Evolutionary conservation across 2,797 vertebrate species (phyloP).

Genomic region (Macrochelys suwanniensis): DNA sequence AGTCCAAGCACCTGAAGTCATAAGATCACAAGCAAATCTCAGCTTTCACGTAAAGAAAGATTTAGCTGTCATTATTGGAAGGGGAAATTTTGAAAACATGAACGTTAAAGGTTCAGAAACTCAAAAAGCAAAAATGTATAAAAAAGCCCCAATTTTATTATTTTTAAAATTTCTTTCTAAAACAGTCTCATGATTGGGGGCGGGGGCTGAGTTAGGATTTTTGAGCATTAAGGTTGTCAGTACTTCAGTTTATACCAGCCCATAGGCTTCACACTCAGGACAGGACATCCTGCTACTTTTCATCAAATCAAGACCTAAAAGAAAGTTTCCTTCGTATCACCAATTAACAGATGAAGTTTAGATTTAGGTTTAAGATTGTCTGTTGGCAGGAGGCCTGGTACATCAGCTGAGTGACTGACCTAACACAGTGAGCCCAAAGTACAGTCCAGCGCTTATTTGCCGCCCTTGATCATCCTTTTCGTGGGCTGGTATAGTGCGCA

Average conservation of each 20-base stretch:
- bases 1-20: not conserved
- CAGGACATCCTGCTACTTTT: conserved; percentile 21
- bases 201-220: not conserved
- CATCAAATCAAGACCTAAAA: conserved; percentile 22
- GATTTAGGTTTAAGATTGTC: conserved; percentile 53
- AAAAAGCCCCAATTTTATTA: not conserved
- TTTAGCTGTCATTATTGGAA: not conserved
- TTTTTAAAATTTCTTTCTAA: not conserved
- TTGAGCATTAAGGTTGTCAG: not conserved
- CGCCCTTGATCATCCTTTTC: conserved; percentile 48
- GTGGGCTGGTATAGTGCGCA: not conserved
- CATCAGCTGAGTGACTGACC: conserved; percentile 47
- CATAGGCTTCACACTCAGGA: not conserved
- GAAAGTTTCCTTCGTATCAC: conserved; percentile 34
- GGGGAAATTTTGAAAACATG: not conserved
- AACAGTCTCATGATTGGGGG: not conserved
- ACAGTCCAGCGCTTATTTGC: conserved; percentile 54
- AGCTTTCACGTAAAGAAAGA: not conserved
- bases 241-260: not conserved
- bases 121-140: not conserved
- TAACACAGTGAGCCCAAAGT: conserved; percentile 24
- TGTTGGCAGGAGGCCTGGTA: conserved; percentile 57
- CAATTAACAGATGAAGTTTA: conserved; percentile 9
- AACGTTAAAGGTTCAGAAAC: not conserved
- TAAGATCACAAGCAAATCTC: not conserved